phyloP scores from a whole-genome alignment of 2,113 vertebrate genomes.

The Mugil cephalus region DNA sequence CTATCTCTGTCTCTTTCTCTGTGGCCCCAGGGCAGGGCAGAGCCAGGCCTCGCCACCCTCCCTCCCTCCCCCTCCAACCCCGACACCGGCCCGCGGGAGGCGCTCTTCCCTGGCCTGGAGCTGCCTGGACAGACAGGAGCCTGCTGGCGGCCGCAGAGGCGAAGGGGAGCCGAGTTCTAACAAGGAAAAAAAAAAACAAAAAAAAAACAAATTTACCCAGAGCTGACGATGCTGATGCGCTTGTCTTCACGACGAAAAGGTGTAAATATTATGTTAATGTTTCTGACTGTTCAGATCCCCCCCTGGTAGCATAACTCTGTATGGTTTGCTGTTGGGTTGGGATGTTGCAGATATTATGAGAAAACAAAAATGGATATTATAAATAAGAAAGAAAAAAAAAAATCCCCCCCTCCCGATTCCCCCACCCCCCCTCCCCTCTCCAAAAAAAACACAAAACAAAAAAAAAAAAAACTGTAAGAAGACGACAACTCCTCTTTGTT shows the following conservation, averaged over 20 bases:
- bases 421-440: not conserved
- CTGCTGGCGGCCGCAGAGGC: slow-evolving; percentile 94
- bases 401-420: no score
- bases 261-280: slow-evolving; percentile 99
- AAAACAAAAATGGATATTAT: slow-evolving; percentile 82
- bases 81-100: slow-evolving; percentile 48
- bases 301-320: slow-evolving; percentile 86
- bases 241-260: slow-evolving; percentile 97
- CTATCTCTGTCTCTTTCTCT: slow-evolving; percentile 44
- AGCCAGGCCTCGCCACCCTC: slow-evolving; percentile 94
- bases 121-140: slow-evolving; percentile 89
- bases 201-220: slow-evolving; percentile 84
- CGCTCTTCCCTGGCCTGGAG: slow-evolving; percentile 71
- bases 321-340: slow-evolving; percentile 91
- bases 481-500: slow-evolving; percentile 88
- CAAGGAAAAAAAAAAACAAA: no score
- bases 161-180: slow-evolving; percentile 96
- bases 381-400: slow-evolving; percentile 76
- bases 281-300: slow-evolving; percentile 96
- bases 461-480: slow-evolving; percentile 79
- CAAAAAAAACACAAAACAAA: slow-evolving; percentile 61
- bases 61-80: slow-evolving; percentile 86
- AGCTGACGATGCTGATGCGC: slow-evolving; percentile 91
- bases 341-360: slow-evolving; percentile 91
- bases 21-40: slow-evolving; percentile 82